A percentile compares a stretch with the other conserved stretches of the same genome.
Evolutionary conservation across 2,888 invertebrate genomes (phyloP).

Genomic region (Exocentrus adspersus): DNA sequence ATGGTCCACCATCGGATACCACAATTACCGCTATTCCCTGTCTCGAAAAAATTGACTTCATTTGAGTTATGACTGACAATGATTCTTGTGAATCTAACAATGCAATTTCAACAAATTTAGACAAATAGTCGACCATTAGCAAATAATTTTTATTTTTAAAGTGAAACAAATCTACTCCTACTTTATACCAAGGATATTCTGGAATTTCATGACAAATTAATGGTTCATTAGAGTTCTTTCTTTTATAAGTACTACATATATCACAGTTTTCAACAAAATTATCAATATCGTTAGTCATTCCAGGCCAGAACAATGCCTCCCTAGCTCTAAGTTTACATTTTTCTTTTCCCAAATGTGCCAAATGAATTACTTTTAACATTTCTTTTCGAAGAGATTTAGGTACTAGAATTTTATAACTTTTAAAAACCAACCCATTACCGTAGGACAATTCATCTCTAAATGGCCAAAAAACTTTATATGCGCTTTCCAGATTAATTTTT

Average conservation of each 20-base stretch:
- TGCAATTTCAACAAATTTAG: conserved; percentile 4
- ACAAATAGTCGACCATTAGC: conserved; percentile 1
- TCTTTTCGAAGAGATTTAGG: conserved; percentile 9
- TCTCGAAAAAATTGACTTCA: conserved; percentile 24
- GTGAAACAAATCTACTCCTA: conserved; percentile 1
- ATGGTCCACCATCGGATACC: conserved; percentile 23
- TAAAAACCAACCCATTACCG: conserved; percentile 8
- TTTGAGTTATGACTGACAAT: conserved; percentile 5
- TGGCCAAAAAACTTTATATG: conserved; percentile 2
- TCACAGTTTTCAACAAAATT: conserved; percentile 8
- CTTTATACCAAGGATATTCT: conserved; percentile 23
- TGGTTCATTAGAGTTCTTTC: conserved; percentile 14
- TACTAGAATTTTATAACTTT: conserved; percentile 10
- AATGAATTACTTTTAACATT: conserved; percentile 19
- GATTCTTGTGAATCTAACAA: conserved; percentile 6
- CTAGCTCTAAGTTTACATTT: conserved; percentile 16
- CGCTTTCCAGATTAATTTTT: no score
- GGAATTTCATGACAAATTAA: conserved; percentile 34
- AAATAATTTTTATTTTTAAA: conserved; percentile 1
- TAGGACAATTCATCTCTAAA: conserved; percentile 9
- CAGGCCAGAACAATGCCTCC: conserved; percentile 14
- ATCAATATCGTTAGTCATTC: conserved; percentile 12
- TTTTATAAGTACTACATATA: conserved; percentile 10
- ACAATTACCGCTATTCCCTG: conserved; percentile 22
- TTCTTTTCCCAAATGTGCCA: conserved; percentile 18